Base-by-base conservation (phyloP, 2,888 invertebrate genomes). In the Sphaerophoria rueppellii region DNA sequence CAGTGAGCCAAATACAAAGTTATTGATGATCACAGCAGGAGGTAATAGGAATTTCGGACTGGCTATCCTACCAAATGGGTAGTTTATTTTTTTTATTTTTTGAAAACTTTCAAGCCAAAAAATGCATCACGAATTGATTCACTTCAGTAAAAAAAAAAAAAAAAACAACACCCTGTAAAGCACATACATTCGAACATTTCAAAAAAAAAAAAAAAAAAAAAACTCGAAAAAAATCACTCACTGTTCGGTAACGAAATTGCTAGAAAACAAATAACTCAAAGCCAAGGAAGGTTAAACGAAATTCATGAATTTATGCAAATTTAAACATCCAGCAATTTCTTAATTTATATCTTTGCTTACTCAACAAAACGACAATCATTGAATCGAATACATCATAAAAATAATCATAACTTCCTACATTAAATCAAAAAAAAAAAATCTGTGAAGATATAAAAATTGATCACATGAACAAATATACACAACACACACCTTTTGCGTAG, bases 401-500 rank as follows among this genome's bases (percentile, higher is more conserved):
- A 55, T 55, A 34, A 46, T n/a, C 35, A 46, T n/a, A 46, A 50
- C 50, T 73, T 67, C 40, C 48, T 50, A 71, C 69, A 35, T 71
- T 43, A 40, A 54, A 69, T 24, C 50, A 4, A 71, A 35, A 63
- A 32, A n/a, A 35, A 63, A 37, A 50, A 9, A 43, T n/a, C 5
- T 37, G 37, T 4, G 14, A n/a, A 40, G 12, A 11, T 37, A 40
- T 54, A 55, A 32, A 55, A 14, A 46, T 48, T 46, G 32, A 50
- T 35, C 63, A 63, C 48, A 40, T 9, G 24, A 24, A 24, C 34
- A 46, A 65, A 11, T 52, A 65, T n/a, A 57, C 24, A 61, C 35
- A 67, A 69, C 73, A 82, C 82, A 78, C 82, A 82, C 82, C 78
- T 78, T 73, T 54, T 55, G 24, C 9, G 43, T 60, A 60, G 60